These are phyloP conservation scores for Pseudoips prasinana DNA, from an alignment of 2,888 invertebrate genomes.

Conservation along the genomic window DNA sequence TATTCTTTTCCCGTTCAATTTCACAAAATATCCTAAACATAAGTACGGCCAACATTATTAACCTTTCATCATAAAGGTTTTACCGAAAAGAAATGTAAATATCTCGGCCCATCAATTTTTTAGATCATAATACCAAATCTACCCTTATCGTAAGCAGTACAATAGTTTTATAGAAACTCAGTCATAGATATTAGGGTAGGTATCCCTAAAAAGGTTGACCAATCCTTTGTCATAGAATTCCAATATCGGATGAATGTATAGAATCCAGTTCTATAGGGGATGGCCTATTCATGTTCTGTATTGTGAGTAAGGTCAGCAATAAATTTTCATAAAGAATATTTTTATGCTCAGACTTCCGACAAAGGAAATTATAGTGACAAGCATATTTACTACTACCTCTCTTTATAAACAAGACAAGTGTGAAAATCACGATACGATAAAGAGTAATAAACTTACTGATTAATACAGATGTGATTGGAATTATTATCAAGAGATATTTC, in stretches of 20 bases:
- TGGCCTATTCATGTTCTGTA: conserved; percentile 53
- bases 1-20: too few species aligned
- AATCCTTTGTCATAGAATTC: conserved; percentile 71
- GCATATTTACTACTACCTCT: too few species aligned
- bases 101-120: conserved; percentile 30
- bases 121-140: conserved; percentile 29
- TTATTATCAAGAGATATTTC: too few species aligned
- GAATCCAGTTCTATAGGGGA: conserved; percentile 50
- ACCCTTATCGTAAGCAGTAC: conserved; percentile 32
- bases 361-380: too few species aligned
- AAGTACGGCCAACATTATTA: conserved; percentile 1
- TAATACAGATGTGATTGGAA: too few species aligned
- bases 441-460: too few species aligned
- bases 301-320: conserved; percentile 20
- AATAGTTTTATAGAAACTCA: conserved; percentile 39
- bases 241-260: conserved; percentile 67
- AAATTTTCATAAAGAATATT: too few species aligned
- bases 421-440: too few species aligned
- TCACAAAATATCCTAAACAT: neutral
- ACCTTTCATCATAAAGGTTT: conserved; percentile 21
- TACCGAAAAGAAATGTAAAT: conserved; percentile 33
- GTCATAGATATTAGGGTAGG: conserved; percentile 36
- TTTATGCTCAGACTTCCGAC: too few species aligned
- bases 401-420: too few species aligned
- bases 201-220: conserved; percentile 65